A percentile compares a stretch with the other conserved stretches of the same genome.
Conservation (phyloP, 2,113 vertebrate genomes). For the Mirounga angustirostris region DNA sequence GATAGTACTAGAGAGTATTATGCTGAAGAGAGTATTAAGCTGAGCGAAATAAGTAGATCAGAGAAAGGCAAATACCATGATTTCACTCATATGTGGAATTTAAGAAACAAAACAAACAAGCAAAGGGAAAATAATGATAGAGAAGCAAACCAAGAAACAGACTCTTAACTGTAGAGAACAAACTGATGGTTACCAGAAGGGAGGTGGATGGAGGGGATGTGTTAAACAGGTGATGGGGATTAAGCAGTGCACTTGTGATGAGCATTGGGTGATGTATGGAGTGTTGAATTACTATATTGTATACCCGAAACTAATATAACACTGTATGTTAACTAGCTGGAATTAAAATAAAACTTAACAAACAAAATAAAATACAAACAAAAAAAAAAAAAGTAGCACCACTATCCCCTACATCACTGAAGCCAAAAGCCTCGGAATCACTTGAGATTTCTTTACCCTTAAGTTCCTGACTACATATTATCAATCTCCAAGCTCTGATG, state of each 20-base stretch:
- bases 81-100: not conserved
- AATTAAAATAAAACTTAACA: not conserved
- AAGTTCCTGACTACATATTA: not conserved
- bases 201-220: not conserved
- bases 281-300: not conserved
- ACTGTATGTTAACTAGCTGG: not conserved
- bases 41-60: not conserved
- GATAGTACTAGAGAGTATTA: not conserved
- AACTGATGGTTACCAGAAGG: not conserved
- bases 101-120: not conserved
- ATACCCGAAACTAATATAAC: not conserved
- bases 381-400: not conserved
- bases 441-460: fast-evolving
- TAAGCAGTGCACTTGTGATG: not conserved
- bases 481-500: not conserved
- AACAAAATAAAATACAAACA: not conserved
- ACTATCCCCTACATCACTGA: not conserved
- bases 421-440: not conserved
- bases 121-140: not conserved
- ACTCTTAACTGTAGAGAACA: not conserved
- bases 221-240: not conserved
- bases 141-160: not conserved
- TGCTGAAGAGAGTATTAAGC: not conserved
- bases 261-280: not conserved
- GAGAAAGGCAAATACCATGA: not conserved